Percentiles rank a stretch among this genome's conserved stretches.
Conservation (phyloP, 2,797 vertebrate genomes). For the Scomberomorus guttatus region DNA sequence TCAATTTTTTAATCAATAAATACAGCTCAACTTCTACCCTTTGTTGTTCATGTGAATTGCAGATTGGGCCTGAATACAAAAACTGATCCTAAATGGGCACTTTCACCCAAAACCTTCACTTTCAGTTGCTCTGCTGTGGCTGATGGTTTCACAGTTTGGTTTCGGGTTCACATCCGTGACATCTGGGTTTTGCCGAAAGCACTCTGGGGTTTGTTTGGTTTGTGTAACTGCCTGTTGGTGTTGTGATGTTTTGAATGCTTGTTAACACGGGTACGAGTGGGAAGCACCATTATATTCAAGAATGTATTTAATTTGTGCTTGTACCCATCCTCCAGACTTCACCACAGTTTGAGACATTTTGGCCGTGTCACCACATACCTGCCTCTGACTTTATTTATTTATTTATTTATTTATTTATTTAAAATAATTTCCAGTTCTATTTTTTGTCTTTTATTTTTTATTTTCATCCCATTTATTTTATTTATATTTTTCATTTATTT, state of each 20-base stretch:
- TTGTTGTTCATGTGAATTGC: conserved; percentile 11
- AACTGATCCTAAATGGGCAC: conserved; percentile 51
- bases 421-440: background rate
- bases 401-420: background rate
- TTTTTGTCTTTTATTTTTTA: background rate
- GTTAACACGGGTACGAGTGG: conserved; percentile 18
- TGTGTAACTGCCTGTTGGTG: conserved; percentile 38
- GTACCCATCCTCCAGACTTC: conserved; percentile 39
- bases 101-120: conserved; percentile 50
- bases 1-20: background rate
- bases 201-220: conserved; percentile 45
- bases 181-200: conserved; percentile 36
- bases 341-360: conserved; percentile 33
- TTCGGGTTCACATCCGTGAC: conserved; percentile 40
- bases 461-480: background rate
- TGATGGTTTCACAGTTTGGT: conserved; percentile 55
- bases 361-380: background rate
- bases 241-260: conserved; percentile 37
- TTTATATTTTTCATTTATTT: background rate
- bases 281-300: background rate
- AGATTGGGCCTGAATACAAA: conserved; percentile 43
- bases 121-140: conserved; percentile 52
- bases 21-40: background rate
- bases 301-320: conserved; percentile 37
- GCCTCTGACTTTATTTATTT: background rate